Conservation (phyloP, 2,113 vertebrate species). For the Propithecus coquereli region DNA sequence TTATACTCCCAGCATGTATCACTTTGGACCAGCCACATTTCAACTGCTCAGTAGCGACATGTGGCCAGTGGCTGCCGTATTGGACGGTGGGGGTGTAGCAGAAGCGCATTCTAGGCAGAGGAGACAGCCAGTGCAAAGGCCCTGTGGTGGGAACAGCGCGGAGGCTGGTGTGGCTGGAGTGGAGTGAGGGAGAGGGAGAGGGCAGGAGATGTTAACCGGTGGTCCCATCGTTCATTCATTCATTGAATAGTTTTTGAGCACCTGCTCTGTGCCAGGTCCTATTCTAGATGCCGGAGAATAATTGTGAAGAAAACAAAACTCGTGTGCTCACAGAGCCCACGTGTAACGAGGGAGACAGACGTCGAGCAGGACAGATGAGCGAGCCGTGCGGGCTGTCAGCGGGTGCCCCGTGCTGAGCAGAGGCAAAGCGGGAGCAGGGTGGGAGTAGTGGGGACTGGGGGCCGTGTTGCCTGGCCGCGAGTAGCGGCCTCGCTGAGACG, state of each 20-base stretch:
- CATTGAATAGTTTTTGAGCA: neutral
- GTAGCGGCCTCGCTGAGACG: neutral
- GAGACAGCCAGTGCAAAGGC: neutral
- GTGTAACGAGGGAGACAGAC: neutral
- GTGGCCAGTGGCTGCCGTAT: neutral
- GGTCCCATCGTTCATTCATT: neutral
- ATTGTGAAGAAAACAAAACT: neutral
- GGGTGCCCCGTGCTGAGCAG: neutral
- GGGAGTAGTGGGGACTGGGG: neutral
- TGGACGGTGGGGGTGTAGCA: neutral
- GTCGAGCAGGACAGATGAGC: neutral
- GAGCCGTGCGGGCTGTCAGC: neutral
- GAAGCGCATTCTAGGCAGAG: neutral
- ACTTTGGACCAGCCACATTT: neutral
- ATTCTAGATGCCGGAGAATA: neutral
- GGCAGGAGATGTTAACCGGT: neutral
- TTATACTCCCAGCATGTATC: neutral
- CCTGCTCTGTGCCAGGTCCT: neutral
- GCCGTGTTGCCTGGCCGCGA: neutral
- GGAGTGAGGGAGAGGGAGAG: neutral
- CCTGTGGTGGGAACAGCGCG: neutral
- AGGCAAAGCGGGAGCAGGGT: too few relatives aligned
- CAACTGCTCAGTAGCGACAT: neutral
- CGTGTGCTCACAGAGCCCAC: neutral
- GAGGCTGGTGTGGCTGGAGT: too few relatives aligned